Conservation (phyloP, 2,888 invertebrate genomes). For the Polylopha cassiicola region DNA sequence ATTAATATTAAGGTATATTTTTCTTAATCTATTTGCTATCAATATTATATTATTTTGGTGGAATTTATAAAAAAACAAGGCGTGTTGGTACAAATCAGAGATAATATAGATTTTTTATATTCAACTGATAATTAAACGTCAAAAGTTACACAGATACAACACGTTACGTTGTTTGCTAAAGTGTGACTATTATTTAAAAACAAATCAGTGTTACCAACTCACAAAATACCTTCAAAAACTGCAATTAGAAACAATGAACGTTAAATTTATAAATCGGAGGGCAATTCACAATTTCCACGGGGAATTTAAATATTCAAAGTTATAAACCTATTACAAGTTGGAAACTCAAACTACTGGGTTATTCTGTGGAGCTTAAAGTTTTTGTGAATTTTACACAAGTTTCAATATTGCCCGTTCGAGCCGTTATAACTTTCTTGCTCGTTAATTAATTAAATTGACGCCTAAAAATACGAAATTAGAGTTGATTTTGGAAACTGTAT, state of each 20-base stretch:
- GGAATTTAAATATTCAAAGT: conserved; percentile 51
- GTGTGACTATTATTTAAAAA: too few relatives aligned
- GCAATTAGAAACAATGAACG: neutral
- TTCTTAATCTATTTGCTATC: too few relatives aligned
- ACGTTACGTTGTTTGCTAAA: too few relatives aligned
- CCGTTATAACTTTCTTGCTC: conserved; percentile 42
- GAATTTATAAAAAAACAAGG: too few relatives aligned
- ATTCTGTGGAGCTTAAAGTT: conserved; percentile 54
- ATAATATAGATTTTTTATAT: too few relatives aligned
- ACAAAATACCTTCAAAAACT: conserved; percentile 54
- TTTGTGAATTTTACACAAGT: conserved; percentile 65
- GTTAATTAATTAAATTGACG: conserved; percentile 59
- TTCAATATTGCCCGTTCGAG: conserved; percentile 50
- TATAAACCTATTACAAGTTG: conserved; percentile 62
- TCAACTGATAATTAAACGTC: too few relatives aligned
- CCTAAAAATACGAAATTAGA: conserved; percentile 23
- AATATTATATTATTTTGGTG: too few relatives aligned
- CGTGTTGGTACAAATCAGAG: too few relatives aligned
- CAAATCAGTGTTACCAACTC: conserved; percentile 50
- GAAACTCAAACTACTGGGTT: conserved; percentile 49
- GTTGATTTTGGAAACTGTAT: conserved; percentile 5
- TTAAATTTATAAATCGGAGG: conserved; percentile 30
- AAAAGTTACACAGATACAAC: too few relatives aligned
- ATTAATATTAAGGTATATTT: too few relatives aligned
- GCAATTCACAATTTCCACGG: conserved; percentile 30